A percentile compares a stretch with the other conserved stretches of the same genome.
Evolutionary conservation across 1,140 invertebrate genomes (phyloP).

Genomic region (Drosophila pachea): DNA sequence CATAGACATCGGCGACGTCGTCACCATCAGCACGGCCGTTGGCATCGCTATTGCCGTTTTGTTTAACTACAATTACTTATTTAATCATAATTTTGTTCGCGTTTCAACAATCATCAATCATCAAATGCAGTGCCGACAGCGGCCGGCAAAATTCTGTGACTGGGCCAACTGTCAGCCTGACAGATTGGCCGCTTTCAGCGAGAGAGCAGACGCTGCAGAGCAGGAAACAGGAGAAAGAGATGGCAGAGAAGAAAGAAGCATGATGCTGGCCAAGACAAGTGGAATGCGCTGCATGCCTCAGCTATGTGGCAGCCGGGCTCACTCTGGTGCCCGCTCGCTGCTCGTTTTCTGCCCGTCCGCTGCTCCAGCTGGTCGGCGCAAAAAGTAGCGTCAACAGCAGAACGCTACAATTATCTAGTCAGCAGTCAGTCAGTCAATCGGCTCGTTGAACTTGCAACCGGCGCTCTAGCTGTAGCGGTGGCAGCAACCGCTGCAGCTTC

Average conservation of each 20-base stretch:
- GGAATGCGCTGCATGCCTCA: slow-evolving; percentile 57
- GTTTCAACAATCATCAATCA: slow-evolving; percentile 78
- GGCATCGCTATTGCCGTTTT: slow-evolving; percentile 51
- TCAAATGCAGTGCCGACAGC: slow-evolving; percentile 65
- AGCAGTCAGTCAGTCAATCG: slow-evolving; percentile 77
- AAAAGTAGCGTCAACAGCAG: slow-evolving; percentile 66
- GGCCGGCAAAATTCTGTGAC: slow-evolving; percentile 65
- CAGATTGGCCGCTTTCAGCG: slow-evolving; percentile 73
- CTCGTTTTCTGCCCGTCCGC: slow-evolving; percentile 4
- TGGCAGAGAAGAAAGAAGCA: not conserved
- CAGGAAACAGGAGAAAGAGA: slow-evolving; percentile 48
- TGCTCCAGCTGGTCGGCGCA: slow-evolving; percentile 68
- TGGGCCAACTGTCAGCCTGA: slow-evolving; percentile 76
- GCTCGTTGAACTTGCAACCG: slow-evolving; percentile 75
- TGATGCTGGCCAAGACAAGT: slow-evolving; percentile 41
- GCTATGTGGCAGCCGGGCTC: slow-evolving; percentile 32
- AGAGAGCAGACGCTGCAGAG: slow-evolving; percentile 30
- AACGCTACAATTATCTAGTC: slow-evolving; percentile 78
- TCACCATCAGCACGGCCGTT: slow-evolving; percentile 14
- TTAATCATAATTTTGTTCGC: slow-evolving; percentile 78
- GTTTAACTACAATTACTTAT: slow-evolving; percentile 77
- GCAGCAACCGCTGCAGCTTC: slow-evolving; percentile 20
- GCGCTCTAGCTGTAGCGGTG: slow-evolving; percentile 37
- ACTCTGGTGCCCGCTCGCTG: slow-evolving; percentile 26
- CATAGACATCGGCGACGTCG: slow-evolving; percentile 27